phyloP scores from a whole-genome alignment of 2,113 vertebrate genomes.

The Lichenostomus cassidix region DNA sequence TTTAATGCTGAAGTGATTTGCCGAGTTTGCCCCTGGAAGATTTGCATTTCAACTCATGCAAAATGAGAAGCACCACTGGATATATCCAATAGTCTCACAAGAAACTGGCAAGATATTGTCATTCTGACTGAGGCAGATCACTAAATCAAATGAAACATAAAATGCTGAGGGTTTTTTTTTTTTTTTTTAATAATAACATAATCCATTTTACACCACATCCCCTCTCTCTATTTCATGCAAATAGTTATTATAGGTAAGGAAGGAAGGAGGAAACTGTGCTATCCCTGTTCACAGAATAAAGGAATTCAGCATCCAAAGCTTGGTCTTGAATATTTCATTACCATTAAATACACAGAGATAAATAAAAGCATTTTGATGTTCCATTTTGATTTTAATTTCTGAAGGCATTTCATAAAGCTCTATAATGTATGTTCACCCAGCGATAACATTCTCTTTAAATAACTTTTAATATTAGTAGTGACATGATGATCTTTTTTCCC shows the following conservation, averaged over 20 bases:
- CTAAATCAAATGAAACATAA: not conserved
- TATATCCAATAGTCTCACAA: not conserved
- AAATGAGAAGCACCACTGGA: not conserved
- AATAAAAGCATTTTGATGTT: not conserved
- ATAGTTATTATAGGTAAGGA: not conserved
- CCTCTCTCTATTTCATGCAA: not conserved
- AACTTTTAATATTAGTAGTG: not conserved
- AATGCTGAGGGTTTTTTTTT: not conserved
- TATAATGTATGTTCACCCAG: not conserved
- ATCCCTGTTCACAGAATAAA: not conserved
- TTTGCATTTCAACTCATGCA: not conserved
- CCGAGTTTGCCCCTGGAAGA: not conserved
- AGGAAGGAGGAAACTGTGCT: not conserved
- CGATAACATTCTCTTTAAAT: not conserved
- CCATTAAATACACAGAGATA: not conserved
- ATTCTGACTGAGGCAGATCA: not conserved
- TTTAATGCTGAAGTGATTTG: not conserved
- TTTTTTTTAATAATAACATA: not conserved
- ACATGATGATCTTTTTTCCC: not conserved
- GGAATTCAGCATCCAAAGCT: not conserved
- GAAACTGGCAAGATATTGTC: not conserved
- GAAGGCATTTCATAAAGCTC: not conserved
- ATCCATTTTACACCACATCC: not conserved
- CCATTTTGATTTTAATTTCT: slow-evolving; percentile 24
- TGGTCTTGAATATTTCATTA: not conserved